Conservation (phyloP, 2,888 invertebrate genomes). For the Coenonympha glycerion region DNA sequence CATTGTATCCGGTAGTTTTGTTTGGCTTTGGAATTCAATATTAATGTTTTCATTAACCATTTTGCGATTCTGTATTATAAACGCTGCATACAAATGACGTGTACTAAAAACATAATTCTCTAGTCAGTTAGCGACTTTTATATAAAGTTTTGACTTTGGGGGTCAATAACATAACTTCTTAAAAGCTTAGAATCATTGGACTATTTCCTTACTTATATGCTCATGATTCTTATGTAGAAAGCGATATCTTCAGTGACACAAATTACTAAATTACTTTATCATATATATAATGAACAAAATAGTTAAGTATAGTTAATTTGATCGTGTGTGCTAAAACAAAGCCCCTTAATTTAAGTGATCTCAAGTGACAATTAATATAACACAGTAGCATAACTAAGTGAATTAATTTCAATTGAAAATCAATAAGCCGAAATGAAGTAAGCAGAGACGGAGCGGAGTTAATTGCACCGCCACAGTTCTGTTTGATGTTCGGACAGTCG, state of each 20-base stretch:
- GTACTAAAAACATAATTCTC: not conserved
- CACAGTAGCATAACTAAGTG: conserved; percentile 15
- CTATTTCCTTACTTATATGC: too few species aligned
- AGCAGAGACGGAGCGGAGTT: conserved; percentile 42
- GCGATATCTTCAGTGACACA: not conserved
- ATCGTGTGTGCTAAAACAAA: not conserved
- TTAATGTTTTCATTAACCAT: conserved; percentile 37
- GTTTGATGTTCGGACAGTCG: conserved; percentile 53
- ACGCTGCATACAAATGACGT: not conserved
- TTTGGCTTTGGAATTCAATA: conserved; percentile 42
- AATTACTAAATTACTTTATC: not conserved
- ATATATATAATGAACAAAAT: too few species aligned
- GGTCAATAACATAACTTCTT: too few species aligned
- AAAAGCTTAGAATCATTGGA: too few species aligned
- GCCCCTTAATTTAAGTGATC: conserved; percentile 10
- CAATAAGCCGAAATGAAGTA: conserved; percentile 39
- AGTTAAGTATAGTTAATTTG: not conserved
- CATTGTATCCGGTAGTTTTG: conserved; percentile 57
- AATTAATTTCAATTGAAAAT: conserved; percentile 28
- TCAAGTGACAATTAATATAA: conserved; percentile 21
- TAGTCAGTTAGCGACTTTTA: not conserved
- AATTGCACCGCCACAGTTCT: conserved; percentile 55
- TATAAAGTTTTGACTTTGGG: too few species aligned
- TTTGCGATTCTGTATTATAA: not conserved
- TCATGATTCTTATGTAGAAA: too few species aligned